These are phyloP conservation scores for Drosophila anceps DNA, from an alignment of 2,888 invertebrate species.

Conservation along the genomic window DNA sequence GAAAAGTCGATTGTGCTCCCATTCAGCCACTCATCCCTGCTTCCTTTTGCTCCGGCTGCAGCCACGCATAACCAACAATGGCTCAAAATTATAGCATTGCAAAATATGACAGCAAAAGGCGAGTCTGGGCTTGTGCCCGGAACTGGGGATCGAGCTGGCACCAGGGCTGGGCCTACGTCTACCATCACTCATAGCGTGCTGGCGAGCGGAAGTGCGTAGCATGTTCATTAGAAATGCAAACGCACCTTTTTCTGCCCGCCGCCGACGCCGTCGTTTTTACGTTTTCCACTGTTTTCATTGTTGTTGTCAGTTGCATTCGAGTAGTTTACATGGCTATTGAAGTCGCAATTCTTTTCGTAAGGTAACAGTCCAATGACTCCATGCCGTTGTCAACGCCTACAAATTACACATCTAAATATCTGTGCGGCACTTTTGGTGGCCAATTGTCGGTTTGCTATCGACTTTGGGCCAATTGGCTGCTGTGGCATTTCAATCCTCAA, in stretches of 20 bases:
- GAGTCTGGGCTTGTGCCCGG: constrained; percentile 29
- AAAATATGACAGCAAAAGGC: constrained; percentile 75
- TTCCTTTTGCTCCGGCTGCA: constrained; percentile 25
- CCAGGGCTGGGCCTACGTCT: constrained; percentile 37
- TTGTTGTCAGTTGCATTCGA: constrained; percentile 61
- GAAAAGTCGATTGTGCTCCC: constrained; percentile 12
- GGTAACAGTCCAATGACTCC: constrained; percentile 56
- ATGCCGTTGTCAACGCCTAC: constrained; percentile 64
- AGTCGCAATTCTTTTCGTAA: constrained; percentile 27
- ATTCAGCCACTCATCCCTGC: background rate
- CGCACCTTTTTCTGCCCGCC: constrained; percentile 77
- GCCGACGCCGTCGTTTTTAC: background rate
- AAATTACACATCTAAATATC: constrained; percentile 77
- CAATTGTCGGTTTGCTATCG: constrained; percentile 53
- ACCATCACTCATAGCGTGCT: constrained; percentile 72
- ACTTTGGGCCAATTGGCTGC: constrained; percentile 59
- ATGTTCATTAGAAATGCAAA: constrained; percentile 84
- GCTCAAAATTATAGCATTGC: constrained; percentile 73
- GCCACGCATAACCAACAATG: constrained; percentile 72
- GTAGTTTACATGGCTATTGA: constrained; percentile 63
- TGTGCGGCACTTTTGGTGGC: constrained; percentile 73
- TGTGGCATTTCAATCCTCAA: constrained; percentile 48
- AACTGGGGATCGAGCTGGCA: constrained; percentile 23
- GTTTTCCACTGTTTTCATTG: background rate
- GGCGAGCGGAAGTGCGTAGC: constrained; percentile 83